Evolutionary conservation across 2,113 vertebrate species (phyloP).

Genomic region (Tragelaphus buxtoni): DNA sequence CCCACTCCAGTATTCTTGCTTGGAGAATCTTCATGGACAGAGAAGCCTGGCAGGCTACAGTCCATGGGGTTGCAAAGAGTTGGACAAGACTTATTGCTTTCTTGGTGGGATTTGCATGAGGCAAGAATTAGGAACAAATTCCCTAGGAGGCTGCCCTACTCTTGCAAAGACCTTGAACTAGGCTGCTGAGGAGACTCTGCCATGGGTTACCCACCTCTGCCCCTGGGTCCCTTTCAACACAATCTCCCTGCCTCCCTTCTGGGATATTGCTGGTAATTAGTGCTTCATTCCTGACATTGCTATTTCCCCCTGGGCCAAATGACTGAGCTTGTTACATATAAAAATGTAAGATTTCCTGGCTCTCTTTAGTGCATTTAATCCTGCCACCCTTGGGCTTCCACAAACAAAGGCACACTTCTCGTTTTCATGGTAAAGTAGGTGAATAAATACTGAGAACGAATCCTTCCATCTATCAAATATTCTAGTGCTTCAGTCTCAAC

Average conservation of each 20-base stretch:
- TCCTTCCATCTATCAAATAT: not conserved
- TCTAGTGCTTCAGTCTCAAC: not conserved
- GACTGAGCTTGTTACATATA: not conserved
- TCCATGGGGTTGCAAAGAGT: not conserved
- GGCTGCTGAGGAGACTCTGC: not conserved
- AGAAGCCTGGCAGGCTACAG: not conserved
- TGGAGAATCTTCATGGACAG: not conserved
- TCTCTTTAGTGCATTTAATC: not conserved
- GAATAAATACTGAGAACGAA: not conserved
- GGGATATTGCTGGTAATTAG: not conserved
- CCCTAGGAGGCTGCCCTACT: not conserved
- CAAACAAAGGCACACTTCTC: not conserved
- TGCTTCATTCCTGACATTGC: conserved; percentile 17
- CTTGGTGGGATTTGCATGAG: not conserved
- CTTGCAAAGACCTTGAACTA: not conserved
- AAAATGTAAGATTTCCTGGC: conserved; percentile 1
- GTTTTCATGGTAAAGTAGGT: not conserved
- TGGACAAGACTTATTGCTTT: not conserved
- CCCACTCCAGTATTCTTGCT: not conserved
- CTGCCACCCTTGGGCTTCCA: not conserved
- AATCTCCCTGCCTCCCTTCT: not conserved
- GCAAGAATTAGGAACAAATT: not conserved
- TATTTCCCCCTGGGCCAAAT: conserved; percentile 25
- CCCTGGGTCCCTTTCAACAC: not conserved
- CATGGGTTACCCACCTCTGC: not conserved